A percentile compares a stretch with the other conserved stretches of the same genome.
These are phyloP conservation scores for Neopipo cinnamomea DNA, from an alignment of 2,113 vertebrate genomes.

Conservation along the genomic window DNA sequence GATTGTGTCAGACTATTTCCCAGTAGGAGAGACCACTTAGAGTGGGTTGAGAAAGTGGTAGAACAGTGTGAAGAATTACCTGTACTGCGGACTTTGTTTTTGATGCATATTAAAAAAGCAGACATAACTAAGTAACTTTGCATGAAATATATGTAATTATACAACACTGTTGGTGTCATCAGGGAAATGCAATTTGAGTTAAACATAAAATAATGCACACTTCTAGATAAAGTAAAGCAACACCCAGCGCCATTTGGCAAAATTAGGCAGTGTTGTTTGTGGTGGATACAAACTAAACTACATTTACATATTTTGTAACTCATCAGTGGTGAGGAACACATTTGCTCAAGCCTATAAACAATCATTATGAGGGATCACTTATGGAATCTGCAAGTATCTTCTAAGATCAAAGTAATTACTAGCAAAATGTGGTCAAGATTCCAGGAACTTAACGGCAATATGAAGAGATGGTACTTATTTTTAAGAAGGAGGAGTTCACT, in stretches of 20 bases:
- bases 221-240: conserved; percentile 12
- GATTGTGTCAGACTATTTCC: not conserved
- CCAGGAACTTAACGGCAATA: not conserved
- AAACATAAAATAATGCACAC: not conserved
- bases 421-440: conserved; percentile 3
- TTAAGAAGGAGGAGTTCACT: not conserved
- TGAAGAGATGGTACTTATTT: not conserved
- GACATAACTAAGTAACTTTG: not conserved
- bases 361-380: conserved; percentile 13
- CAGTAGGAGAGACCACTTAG: not conserved
- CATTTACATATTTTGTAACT: conserved; percentile 22
- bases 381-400: not conserved
- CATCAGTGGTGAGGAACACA: not conserved
- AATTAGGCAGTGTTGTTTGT: not conserved
- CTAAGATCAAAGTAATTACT: not conserved
- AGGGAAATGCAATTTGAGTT: not conserved
- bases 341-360: not conserved
- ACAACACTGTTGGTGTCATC: not conserved
- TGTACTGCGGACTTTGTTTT: not conserved
- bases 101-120: not conserved
- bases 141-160: not conserved
- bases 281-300: not conserved
- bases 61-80: not conserved
- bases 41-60: not conserved
- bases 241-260: not conserved